Conservation (phyloP, 30 jellyfish, hydroid and myxozoan species). For the Aurelia aurita complex sp. Pacific region DNA sequence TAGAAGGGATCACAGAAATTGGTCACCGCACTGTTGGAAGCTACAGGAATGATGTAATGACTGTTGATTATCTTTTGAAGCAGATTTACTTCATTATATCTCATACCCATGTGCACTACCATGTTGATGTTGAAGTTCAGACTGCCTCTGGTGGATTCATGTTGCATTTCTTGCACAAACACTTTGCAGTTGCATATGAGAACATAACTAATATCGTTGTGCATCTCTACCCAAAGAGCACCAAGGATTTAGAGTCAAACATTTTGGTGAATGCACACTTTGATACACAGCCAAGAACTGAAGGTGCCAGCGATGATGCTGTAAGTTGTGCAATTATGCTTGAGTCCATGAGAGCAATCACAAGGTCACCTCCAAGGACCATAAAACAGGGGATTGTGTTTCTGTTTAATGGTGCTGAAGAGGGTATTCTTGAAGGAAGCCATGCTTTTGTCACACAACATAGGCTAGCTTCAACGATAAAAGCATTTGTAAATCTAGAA, state of each 20-base stretch:
- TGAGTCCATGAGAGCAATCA: conserved; percentile 78
- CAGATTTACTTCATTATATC: conserved; percentile 57
- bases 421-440: conserved; percentile 88
- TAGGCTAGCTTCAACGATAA: conserved; percentile 60
- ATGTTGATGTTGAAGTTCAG: conserved; percentile 83
- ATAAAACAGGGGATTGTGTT: conserved; percentile 89
- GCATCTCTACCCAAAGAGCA: conserved; percentile 71
- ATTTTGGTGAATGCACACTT: conserved; percentile 83
- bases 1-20: conserved; percentile 73
- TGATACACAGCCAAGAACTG: conserved; percentile 88
- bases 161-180: conserved; percentile 56
- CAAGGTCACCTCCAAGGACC: conserved; percentile 77
- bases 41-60: conserved; percentile 78
- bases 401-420: conserved; percentile 99
- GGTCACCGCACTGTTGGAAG: conserved; percentile 93
- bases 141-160: conserved; percentile 84
- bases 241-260: conserved; percentile 32
- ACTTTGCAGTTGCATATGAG: conserved; percentile 75
- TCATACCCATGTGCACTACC: conserved; percentile 55
- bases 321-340: conserved; percentile 97
- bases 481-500: conserved; percentile 92
- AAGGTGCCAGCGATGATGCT: conserved; percentile 98
- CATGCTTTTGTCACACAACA: conserved; percentile 93
- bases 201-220: conserved; percentile 89
- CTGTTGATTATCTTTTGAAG: conserved; percentile 80